Conservation (phyloP, 2,797 vertebrate species). For the Tolypeutes matacus region DNA sequence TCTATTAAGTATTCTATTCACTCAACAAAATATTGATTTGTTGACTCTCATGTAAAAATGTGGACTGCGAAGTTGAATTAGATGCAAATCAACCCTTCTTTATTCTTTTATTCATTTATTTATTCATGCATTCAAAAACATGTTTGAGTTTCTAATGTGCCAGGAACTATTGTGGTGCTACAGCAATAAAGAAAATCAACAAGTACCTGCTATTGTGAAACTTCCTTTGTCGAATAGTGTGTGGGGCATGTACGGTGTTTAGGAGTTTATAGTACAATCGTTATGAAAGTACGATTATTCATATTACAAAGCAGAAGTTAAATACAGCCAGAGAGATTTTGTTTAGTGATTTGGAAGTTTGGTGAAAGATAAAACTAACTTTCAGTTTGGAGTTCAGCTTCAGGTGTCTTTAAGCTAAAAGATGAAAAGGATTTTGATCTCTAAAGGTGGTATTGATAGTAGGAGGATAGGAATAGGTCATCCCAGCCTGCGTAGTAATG, state of each 20-base stretch:
- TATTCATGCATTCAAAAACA: not conserved
- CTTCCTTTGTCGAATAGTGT: not conserved
- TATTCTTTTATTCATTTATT: not conserved
- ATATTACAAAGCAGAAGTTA: not conserved
- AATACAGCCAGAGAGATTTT: not conserved
- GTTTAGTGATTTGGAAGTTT: not conserved
- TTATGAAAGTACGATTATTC: not conserved
- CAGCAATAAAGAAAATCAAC: not conserved
- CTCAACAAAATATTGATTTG: not conserved
- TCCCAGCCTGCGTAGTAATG: too few relatives aligned
- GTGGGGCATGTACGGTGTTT: too few relatives aligned
- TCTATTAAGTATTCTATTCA: not conserved
- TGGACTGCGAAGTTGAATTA: not conserved
- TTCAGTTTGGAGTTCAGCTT: not conserved
- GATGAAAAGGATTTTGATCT: not conserved
- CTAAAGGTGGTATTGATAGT: not conserved
- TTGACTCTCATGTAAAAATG: not conserved
- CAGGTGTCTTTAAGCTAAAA: not conserved
- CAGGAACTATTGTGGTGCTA: not conserved
- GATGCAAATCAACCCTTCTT: not conserved
- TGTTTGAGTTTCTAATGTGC: not conserved
- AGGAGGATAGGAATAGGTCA: too few relatives aligned
- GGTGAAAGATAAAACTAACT: not conserved
- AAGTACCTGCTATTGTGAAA: accelerated
- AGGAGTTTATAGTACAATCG: too few relatives aligned